These are phyloP conservation scores for Oopsacas minuta DNA, from an alignment of 37 sponge, comb jelly and placozoan species.

Conservation along the genomic window DNA sequence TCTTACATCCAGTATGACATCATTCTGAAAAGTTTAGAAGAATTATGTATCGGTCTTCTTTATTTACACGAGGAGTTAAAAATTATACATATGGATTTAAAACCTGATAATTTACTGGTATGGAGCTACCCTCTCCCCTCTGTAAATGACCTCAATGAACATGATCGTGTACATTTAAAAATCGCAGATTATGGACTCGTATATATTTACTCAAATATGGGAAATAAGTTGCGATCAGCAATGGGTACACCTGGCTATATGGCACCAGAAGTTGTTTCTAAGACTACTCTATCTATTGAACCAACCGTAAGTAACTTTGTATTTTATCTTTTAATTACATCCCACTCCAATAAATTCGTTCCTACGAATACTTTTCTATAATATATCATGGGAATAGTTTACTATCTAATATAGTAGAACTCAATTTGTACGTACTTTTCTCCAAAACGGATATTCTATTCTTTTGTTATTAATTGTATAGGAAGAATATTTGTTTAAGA, in stretches of 20 bases:
- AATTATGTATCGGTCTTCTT: background rate
- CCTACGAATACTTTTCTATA: no score
- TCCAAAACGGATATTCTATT: no score
- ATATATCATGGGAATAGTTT: no score
- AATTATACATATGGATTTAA: constrained; percentile 12
- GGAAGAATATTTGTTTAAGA: no score
- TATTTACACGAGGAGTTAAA: background rate
- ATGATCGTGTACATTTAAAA: background rate
- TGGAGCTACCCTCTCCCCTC: background rate
- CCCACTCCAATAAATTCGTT: no score
- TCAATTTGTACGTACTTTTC: no score
- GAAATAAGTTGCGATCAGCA: background rate
- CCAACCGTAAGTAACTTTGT: background rate
- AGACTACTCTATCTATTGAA: background rate
- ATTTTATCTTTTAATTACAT: no score
- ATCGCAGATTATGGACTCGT: constrained; percentile 11
- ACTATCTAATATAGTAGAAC: no score
- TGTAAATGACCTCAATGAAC: background rate
- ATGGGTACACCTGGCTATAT: background rate
- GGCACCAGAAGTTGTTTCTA: background rate
- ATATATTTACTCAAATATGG: constrained; percentile 5
- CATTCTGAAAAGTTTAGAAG: background rate
- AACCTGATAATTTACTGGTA: constrained; percentile 4
- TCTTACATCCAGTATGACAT: background rate
- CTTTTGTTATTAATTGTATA: no score